Base-by-base conservation (phyloP, 2,797 vertebrate species). In the Ambastaia sidthimunki region DNA sequence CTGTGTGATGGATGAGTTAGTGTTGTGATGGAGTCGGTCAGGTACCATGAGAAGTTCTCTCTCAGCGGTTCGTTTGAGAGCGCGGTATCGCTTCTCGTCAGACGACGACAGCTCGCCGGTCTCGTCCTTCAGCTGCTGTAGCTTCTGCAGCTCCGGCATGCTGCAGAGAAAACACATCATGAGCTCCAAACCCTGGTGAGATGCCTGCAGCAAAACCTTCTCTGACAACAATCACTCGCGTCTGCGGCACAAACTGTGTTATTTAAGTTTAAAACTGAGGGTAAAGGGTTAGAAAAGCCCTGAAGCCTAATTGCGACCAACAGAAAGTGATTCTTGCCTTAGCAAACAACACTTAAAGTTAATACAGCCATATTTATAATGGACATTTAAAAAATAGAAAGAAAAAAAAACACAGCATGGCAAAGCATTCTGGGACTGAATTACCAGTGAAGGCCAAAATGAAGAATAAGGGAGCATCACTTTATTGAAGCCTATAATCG, bases 121-220 rank as follows among this genome's bases (percentile, higher is more conserved):
- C 88, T 99, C 98, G 23, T 99, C 98, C 89, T 99, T 99, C 77
- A 99, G 92, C 90, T 99, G 98, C 88, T 99, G 98, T n/a, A 99
- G 92, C 69, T 99, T 99, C 91, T 99, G 98, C 37, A 99, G 94
- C 88, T 99, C 98, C 0, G 98, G 98, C 98, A 99, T 99, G 82
- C 98, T 99, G 85, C 0, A 67, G 76, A 68, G 11, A 47, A 28
- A 25, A 85, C n/a, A 84, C n/a, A 85, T 44, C 44, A 28, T 41
- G 11, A 79, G 28, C 9, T 63, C 25, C 10, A 37, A 13, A 31
- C 44, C 1, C 41, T 47, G 18, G 66, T 23, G 3, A 55, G 19
- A 23, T 57, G 4, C 21, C 3, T 23, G 21, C 0, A 37, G 34
- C 34, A 37, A 37, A 37, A 37, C 7, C 4, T 7, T 37, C 34